A percentile compares a stretch with the other conserved stretches of the same genome.
Evolutionary conservation across 1,140 invertebrate genomes (phyloP).

Genomic region (Anastatus disparis): DNA sequence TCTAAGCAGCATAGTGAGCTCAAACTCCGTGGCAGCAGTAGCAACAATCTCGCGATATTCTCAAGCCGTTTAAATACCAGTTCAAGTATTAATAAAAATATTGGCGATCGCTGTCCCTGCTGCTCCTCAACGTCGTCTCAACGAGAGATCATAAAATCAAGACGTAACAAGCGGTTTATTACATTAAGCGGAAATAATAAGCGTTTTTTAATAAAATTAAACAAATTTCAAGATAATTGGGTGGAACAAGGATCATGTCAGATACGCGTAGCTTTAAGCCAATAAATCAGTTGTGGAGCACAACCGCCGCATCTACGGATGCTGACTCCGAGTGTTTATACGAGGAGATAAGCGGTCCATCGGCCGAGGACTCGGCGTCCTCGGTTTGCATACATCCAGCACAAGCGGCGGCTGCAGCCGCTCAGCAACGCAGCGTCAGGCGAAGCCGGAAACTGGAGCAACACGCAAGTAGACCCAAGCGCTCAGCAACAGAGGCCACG

Average conservation of each 20-base stretch:
- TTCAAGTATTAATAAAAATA: too few species aligned
- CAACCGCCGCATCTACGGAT: conserved; percentile 56
- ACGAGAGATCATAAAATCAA: too few species aligned
- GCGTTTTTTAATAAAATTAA: too few species aligned
- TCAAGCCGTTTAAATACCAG: too few species aligned
- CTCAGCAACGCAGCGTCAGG: conserved; percentile 36
- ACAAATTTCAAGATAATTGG: too few species aligned
- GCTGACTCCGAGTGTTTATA: conserved; percentile 65
- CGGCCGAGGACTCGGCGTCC: conserved; percentile 56
- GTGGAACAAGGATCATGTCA: conserved; percentile 60
- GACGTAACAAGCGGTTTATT: too few species aligned
- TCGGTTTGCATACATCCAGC: conserved; percentile 3
- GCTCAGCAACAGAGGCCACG: conserved; percentile 21
- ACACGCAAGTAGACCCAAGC: conserved; percentile 10
- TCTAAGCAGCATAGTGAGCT: conserved; percentile 8
- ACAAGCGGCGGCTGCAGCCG: conserved; percentile 9
- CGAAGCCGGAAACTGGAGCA: conserved; percentile 40
- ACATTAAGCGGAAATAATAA: too few species aligned
- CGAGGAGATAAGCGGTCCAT: conserved; percentile 62
- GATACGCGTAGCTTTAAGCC: conserved; percentile 65
- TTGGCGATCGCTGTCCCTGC: neutral
- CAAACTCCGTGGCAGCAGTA: neutral
- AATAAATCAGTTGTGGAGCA: conserved; percentile 65
- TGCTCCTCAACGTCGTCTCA: neutral
- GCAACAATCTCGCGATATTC: neutral